Conservation (phyloP, 2,888 invertebrate genomes). For the Brenthis hecate region DNA sequence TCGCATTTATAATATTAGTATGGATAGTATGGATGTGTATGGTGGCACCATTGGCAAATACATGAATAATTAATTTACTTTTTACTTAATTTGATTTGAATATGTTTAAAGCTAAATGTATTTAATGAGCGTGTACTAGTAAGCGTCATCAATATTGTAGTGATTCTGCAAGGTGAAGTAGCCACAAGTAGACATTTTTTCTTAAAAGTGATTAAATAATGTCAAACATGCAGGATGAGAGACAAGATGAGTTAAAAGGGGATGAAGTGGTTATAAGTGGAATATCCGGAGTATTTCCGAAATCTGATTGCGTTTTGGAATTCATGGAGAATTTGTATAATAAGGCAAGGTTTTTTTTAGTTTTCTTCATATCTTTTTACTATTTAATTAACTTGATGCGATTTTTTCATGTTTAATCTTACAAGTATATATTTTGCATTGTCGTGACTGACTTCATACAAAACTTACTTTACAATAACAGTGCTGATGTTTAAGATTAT, state of each 20-base stretch:
- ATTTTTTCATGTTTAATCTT: neutral
- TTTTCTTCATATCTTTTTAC: neutral
- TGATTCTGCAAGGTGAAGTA: neutral
- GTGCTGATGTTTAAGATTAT: too few species aligned
- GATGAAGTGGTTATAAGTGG: slow-evolving; percentile 20
- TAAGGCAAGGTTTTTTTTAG: neutral
- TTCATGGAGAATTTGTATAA: slow-evolving; percentile 20
- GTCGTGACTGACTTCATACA: too few species aligned
- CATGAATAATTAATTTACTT: too few species aligned
- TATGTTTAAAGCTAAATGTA: too few species aligned
- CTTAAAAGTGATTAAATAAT: neutral
- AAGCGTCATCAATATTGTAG: too few species aligned
- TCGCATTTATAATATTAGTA: too few species aligned
- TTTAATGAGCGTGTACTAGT: too few species aligned
- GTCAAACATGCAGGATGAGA: neutral
- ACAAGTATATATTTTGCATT: too few species aligned
- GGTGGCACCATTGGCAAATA: too few species aligned
- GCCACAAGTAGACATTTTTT: neutral
- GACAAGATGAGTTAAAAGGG: slow-evolving; percentile 1
- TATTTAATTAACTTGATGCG: neutral
- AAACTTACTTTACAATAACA: too few species aligned
- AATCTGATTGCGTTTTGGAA: slow-evolving; percentile 7
- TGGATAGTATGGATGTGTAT: too few species aligned
- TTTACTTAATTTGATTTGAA: too few species aligned
- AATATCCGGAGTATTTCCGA: slow-evolving; percentile 9